Evolutionary conservation across 2,888 invertebrate genomes (phyloP).

Genomic region (Macrophya annulata): DNA sequence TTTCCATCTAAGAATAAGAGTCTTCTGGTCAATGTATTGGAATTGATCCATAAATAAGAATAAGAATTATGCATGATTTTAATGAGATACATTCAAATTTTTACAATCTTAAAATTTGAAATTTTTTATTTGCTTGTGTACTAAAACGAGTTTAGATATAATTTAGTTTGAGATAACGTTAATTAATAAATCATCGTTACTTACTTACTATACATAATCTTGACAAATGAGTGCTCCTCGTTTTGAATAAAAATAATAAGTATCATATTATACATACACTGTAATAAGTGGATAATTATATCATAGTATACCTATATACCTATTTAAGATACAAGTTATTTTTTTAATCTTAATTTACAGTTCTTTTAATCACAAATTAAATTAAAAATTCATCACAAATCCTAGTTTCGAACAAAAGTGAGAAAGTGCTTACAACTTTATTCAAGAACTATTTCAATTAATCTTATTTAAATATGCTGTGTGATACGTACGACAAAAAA

Average conservation of each 20-base stretch:
- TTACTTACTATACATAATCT: neutral
- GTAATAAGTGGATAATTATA: too few relatives aligned
- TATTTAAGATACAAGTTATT: too few relatives aligned
- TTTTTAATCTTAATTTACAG: neutral
- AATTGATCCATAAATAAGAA: neutral
- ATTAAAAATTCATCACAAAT: neutral
- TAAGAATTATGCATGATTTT: neutral
- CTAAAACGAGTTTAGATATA: neutral
- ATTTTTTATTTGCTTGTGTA: neutral
- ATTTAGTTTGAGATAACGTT: neutral
- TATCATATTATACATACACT: too few relatives aligned
- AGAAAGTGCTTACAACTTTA: neutral
- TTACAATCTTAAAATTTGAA: neutral
- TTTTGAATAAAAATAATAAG: neutral
- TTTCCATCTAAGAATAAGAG: neutral
- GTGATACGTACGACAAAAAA: neutral
- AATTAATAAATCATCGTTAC: neutral
- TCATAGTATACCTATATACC: too few relatives aligned
- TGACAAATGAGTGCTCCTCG: neutral
- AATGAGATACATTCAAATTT: neutral
- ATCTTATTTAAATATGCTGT: neutral
- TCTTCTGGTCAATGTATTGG: neutral
- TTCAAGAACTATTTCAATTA: too few relatives aligned
- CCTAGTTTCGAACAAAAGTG: neutral
- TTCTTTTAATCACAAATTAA: neutral